Evolutionary conservation across 2,888 invertebrate genomes (phyloP).

Genomic region (Drosophila pegasa): DNA sequence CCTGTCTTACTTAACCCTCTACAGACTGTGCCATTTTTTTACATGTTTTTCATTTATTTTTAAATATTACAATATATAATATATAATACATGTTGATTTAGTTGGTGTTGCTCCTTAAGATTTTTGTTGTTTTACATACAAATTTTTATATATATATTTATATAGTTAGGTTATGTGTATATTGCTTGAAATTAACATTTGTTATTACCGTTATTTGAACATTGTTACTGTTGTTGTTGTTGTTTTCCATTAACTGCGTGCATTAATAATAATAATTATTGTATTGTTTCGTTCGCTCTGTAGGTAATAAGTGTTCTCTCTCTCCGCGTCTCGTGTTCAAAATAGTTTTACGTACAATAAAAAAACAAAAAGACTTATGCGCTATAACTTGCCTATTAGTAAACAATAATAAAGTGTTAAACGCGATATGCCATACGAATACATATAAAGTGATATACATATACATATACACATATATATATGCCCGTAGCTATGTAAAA

Average conservation of each 20-base stretch:
- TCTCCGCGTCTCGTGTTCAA: constrained; percentile 9
- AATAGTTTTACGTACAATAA: constrained; percentile 33
- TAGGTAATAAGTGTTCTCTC: constrained; percentile 34
- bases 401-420: constrained; percentile 70
- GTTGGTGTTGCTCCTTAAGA: constrained; percentile 33
- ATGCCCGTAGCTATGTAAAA: constrained; percentile 29
- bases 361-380: constrained; percentile 49
- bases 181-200: constrained; percentile 52
- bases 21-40: constrained; percentile 1
- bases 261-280: constrained; percentile 27
- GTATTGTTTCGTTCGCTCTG: constrained; percentile 27
- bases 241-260: background rate
- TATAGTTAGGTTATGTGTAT: too few species aligned
- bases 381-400: constrained; percentile 70
- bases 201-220: constrained; percentile 27
- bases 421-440: constrained; percentile 53
- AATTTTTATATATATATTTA: too few species aligned
- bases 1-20: background rate
- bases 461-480: background rate
- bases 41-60: constrained; percentile 40
- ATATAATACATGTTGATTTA: constrained; percentile 73
- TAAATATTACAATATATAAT: constrained; percentile 64
- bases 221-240: constrained; percentile 7
- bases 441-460: constrained; percentile 7
- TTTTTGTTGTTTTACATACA: constrained; percentile 28